phyloP scores from a whole-genome alignment of 2,797 vertebrate species.

The Trachops cirrhosus region DNA sequence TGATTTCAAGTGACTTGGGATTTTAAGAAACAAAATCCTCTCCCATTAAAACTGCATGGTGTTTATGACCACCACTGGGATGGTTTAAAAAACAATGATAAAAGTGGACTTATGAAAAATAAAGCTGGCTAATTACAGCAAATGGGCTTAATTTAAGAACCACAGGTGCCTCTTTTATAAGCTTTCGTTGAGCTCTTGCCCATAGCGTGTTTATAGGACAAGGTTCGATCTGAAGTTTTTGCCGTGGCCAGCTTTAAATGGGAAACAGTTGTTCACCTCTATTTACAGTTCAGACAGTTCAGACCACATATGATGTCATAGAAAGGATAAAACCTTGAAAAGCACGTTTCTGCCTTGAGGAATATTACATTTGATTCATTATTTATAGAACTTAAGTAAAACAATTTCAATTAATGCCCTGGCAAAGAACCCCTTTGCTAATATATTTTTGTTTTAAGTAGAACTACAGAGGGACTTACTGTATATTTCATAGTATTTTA shows the following conservation, averaged over 20 bases:
- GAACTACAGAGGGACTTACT: background rate
- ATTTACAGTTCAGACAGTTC: slow-evolving; percentile 60
- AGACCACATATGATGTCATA: slow-evolving; percentile 74
- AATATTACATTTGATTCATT: slow-evolving; percentile 57
- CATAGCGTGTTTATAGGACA: slow-evolving; percentile 74
- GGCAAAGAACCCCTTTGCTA: background rate
- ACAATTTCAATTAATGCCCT: slow-evolving; percentile 47
- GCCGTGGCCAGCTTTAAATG: slow-evolving; percentile 69
- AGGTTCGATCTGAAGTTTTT: slow-evolving; percentile 60
- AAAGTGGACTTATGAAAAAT: slow-evolving; percentile 73
- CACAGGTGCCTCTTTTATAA: slow-evolving; percentile 80
- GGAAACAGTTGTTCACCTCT: slow-evolving; percentile 68
- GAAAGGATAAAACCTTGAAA: slow-evolving; percentile 70
- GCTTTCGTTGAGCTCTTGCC: slow-evolving; percentile 78
- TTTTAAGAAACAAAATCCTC: slow-evolving; percentile 58
- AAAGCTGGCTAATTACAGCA: slow-evolving; percentile 80
- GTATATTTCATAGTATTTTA: slow-evolving; percentile 61
- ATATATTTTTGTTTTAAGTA: slow-evolving; percentile 24
- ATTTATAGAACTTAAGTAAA: slow-evolving; percentile 45
- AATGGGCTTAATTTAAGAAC: slow-evolving; percentile 79
- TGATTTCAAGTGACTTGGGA: slow-evolving; percentile 62
- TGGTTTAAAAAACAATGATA: slow-evolving; percentile 69
- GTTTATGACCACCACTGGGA: slow-evolving; percentile 71
- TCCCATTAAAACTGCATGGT: slow-evolving; percentile 59
- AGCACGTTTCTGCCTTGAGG: slow-evolving; percentile 62